Evolutionary conservation across 2,797 vertebrate genomes (phyloP), one percentile per base, ranked within the genome.

Genomic region (Taeniopygia guttata): DNA sequence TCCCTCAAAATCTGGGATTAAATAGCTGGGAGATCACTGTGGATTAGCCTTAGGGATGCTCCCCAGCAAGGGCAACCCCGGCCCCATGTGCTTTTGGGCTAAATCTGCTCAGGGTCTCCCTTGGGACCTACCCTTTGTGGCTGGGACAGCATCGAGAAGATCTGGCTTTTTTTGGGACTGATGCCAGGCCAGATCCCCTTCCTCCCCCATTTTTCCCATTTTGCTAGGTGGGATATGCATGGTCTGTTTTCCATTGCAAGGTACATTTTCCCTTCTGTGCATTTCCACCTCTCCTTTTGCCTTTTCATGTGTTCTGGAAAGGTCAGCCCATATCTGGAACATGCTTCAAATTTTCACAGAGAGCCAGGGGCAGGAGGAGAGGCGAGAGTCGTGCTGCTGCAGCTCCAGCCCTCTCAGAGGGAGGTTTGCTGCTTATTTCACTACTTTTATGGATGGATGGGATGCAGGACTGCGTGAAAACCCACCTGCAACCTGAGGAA

Each of bases 241-340:
- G 9, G 32, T 21, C 63, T 58, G 66, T 46, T 80, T 84, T 56
- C 84, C 90, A 51, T 76, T n/a, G 32, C 54, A 22, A 80, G 66
- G 51, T 8, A 3, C 80, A 42, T 92, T 79, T 86, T 84, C 78
- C 67, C 34, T 82, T 80, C 80, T 49, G 67, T 64, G 70, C 55
- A 0, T 92, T 89, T 68, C 89, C 66, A 86, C 3, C 76, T 92
- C 68, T 85, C 82, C 79, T 85, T 92, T 84, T 88, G 87, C 79
- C 87, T 93, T 93, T 91, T 83, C 74, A 2, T 68, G 75, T 74
- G 80, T n/a, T 19, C 63, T 63, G 64, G 79, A 92, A 96, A 96
- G 94, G 95, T 96, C 96, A 96, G 78, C 81, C 89, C 52, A 1
- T 80, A 72, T 54, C 90, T 90, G 78, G 84, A 95, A 93, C 89